Conservation (phyloP, 2,113 vertebrate genomes). For the Urocolius indicus region DNA sequence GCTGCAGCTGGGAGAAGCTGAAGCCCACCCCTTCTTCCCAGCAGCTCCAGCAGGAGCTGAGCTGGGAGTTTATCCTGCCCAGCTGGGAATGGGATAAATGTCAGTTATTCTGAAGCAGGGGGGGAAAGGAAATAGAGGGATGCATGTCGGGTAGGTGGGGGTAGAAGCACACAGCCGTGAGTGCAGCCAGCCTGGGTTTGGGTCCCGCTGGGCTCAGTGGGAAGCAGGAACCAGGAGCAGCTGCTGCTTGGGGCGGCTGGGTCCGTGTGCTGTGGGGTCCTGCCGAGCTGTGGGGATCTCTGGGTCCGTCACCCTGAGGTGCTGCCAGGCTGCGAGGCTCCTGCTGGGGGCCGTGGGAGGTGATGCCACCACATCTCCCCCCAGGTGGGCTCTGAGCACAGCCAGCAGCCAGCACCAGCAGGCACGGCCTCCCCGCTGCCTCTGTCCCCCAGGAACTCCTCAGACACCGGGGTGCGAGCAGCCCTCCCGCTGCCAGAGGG, state of each 20-base stretch:
- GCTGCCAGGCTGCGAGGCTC: too few relatives aligned
- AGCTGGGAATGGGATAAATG: neutral
- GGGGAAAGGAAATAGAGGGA: neutral
- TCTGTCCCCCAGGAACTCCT: fast-evolving
- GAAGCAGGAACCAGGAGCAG: neutral
- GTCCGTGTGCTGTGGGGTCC: neutral
- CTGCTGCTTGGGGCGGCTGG: neutral
- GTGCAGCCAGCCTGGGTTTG: neutral
- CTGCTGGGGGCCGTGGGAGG: neutral
- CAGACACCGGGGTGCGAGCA: fast-evolving
- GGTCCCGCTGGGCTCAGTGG: neutral
- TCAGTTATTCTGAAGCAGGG: neutral
- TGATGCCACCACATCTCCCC: fast-evolving
- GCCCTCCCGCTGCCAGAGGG: fast-evolving
- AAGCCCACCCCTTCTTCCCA: neutral
- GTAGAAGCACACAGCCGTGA: neutral
- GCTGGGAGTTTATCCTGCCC: neutral
- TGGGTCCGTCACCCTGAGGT: too few relatives aligned
- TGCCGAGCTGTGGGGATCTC: neutral
- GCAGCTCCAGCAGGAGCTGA: neutral
- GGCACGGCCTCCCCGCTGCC: neutral
- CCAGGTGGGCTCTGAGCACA: neutral
- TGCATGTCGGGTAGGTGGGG: neutral
- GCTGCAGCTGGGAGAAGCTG: neutral
- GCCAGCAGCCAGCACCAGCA: neutral